A percentile compares a stretch with the other conserved stretches of the same genome.
Conservation (phyloP, 1,140 invertebrate species). For the Drosophila lacteicornis region DNA sequence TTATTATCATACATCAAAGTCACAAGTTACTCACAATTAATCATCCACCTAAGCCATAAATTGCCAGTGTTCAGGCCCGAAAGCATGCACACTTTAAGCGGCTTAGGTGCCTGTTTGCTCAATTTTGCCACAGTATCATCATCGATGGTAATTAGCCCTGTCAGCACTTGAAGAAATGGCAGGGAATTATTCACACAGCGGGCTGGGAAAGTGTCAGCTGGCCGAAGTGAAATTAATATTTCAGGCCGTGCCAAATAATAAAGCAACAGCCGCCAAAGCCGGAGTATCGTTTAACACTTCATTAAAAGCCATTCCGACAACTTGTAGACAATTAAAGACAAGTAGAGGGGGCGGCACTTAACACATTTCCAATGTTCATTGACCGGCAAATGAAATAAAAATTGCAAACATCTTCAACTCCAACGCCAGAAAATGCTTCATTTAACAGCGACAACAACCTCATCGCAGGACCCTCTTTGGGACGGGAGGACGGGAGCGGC, state of each 20-base stretch:
- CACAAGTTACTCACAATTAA: conserved; percentile 15
- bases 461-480: conserved; percentile 12
- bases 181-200: conserved; percentile 36
- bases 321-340: conserved; percentile 78
- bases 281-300: conserved; percentile 69
- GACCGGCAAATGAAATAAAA: conserved; percentile 81
- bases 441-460: conserved; percentile 65
- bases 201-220: conserved; percentile 50
- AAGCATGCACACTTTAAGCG: conserved; percentile 17
- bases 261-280: conserved; percentile 9
- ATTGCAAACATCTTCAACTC: conserved; percentile 79
- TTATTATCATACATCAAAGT: conserved; percentile 39
- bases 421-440: conserved; percentile 67
- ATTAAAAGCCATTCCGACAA: conserved; percentile 75
- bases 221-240: conserved; percentile 51
- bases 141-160: conserved; percentile 47
- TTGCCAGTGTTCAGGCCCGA: background rate
- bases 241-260: conserved; percentile 37
- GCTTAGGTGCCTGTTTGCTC: conserved; percentile 29
- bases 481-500: background rate
- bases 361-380: conserved; percentile 81
- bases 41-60: conserved; percentile 18
- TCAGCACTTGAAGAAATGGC: conserved; percentile 35
- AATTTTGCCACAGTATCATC: conserved; percentile 14
- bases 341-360: conserved; percentile 62